These are phyloP conservation scores for Parnassius orleans DNA, from an alignment of 2,888 invertebrate species.

Conservation along the genomic window DNA sequence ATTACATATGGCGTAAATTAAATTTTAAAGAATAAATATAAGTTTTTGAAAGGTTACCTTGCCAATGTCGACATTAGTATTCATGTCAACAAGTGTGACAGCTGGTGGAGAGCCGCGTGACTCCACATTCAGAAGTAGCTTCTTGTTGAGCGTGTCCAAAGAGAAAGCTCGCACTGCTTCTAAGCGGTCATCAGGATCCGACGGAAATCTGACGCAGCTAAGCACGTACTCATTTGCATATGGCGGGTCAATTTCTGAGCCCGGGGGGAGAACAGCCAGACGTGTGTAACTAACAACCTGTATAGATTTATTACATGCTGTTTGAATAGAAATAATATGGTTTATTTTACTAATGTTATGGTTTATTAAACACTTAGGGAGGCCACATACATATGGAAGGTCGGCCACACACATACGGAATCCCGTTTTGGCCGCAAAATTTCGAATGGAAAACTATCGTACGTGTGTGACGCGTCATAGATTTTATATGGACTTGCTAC, in stretches of 20 bases:
- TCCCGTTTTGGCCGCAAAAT: too few species aligned
- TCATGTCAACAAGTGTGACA: slow-evolving; percentile 77
- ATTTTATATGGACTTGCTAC: too few species aligned
- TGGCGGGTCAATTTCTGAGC: slow-evolving; percentile 84
- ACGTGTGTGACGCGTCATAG: too few species aligned
- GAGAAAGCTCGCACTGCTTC: slow-evolving; percentile 86
- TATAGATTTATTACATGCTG: too few species aligned
- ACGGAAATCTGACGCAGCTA: slow-evolving; percentile 91
- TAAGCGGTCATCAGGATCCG: slow-evolving; percentile 91
- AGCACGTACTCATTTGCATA: slow-evolving; percentile 94
- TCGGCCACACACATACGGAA: too few species aligned
- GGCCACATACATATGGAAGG: too few species aligned
- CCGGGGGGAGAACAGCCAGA: slow-evolving; percentile 91
- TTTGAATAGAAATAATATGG: too few species aligned
- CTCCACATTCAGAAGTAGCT: slow-evolving; percentile 91
- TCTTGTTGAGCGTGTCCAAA: slow-evolving; percentile 85
- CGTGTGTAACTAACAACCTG: slow-evolving; percentile 83
- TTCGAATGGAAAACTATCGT: too few species aligned
- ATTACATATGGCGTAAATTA: too few species aligned
- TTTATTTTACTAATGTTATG: too few species aligned
- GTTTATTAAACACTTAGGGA: too few species aligned
- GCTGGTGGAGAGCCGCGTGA: slow-evolving; percentile 82
- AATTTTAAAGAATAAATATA: too few species aligned
- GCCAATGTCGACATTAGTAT: slow-evolving; percentile 75
- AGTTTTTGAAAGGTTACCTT: slow-evolving; percentile 50